Percentiles rank a stretch among this genome's conserved stretches.
Evolutionary conservation across 2,113 vertebrate genomes (phyloP).

Genomic region (Elanus axillaris): DNA sequence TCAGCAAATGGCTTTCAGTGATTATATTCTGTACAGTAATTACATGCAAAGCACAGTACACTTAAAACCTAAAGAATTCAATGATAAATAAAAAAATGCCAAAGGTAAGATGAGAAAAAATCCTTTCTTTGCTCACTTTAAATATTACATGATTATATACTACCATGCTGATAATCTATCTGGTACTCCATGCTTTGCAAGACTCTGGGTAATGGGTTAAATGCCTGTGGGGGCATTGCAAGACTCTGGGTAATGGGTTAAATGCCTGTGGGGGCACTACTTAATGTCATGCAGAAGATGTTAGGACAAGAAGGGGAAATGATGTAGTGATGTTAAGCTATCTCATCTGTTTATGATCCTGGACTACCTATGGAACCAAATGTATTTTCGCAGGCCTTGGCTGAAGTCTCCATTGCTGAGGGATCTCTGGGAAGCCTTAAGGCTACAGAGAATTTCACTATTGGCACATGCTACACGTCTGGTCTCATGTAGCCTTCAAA

Average conservation of each 20-base stretch:
- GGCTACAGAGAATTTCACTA: not conserved
- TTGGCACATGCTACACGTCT: too few relatives aligned
- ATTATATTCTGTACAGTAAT: not conserved
- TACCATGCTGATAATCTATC: not conserved
- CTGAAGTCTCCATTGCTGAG: not conserved
- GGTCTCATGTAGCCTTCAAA: not conserved
- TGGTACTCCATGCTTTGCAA: not conserved
- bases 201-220: not conserved
- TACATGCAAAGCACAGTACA: not conserved
- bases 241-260: not conserved
- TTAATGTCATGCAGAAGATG: not conserved
- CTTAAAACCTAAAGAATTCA: not conserved
- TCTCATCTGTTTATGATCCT: not conserved
- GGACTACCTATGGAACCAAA: not conserved
- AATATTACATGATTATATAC: not conserved
- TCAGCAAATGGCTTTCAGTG: not conserved
- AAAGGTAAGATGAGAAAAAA: not conserved
- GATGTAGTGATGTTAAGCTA: not conserved
- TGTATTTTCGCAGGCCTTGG: not conserved
- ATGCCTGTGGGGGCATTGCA: not conserved
- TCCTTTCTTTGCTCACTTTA: not conserved
- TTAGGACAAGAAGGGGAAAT: not conserved
- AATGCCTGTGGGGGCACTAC: not conserved
- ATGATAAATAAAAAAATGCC: not conserved
- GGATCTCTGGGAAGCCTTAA: not conserved